Conservation (phyloP, 2,113 vertebrate genomes). For the Alexandromys fortis region DNA sequence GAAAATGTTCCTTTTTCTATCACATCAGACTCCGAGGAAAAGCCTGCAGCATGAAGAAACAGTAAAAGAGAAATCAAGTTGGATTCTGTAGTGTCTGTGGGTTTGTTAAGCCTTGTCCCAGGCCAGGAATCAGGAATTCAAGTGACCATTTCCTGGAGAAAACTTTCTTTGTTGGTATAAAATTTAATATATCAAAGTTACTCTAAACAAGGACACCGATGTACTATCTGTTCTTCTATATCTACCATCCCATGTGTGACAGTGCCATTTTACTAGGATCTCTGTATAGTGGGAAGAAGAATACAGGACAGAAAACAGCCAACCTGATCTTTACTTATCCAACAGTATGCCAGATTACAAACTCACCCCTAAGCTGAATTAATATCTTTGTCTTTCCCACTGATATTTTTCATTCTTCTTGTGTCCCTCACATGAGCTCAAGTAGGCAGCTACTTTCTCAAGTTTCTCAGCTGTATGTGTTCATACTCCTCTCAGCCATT, state of each 20-base stretch:
- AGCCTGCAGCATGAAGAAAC: not conserved
- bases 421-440: not conserved
- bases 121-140: not conserved
- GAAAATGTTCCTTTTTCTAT: not conserved
- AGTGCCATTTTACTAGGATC: not conserved
- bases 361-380: not conserved
- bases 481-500: not conserved
- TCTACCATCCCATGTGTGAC: not conserved
- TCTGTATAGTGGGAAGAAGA: not conserved
- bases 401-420: not conserved
- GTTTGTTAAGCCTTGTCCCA: not conserved
- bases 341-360: not conserved
- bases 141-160: not conserved
- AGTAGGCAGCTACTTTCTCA: not conserved
- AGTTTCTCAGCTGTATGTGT: not conserved
- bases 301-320: rapidly evolving
- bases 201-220: not conserved
- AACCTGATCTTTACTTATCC: not conserved
- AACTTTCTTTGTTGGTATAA: not conserved
- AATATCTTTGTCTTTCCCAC: not conserved
- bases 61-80: not conserved
- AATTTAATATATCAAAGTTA: not conserved
- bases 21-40: not conserved
- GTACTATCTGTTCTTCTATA: not conserved
- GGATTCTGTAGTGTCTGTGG: not conserved